A percentile compares a stretch with the other conserved stretches of the same genome.
Conservation (phyloP, 37 sponge, comb jelly and placozoan genomes). For the Theonella swinhoei region DNA sequence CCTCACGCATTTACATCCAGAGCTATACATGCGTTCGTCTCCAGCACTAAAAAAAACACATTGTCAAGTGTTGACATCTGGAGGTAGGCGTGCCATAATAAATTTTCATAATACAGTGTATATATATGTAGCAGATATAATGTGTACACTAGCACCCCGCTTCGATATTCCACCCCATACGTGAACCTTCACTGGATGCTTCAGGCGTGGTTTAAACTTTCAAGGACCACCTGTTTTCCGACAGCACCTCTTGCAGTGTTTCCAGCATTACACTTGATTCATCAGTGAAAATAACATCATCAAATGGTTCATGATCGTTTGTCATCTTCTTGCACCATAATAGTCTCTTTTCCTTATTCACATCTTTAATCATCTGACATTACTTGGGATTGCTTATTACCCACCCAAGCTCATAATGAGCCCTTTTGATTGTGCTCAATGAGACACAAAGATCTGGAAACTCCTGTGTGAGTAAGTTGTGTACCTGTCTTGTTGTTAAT, state of each 20-base stretch:
- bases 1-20: too few species aligned
- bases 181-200: conserved; percentile 32
- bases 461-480: conserved; percentile 5
- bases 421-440: conserved; percentile 22
- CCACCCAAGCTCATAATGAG: conserved; percentile 23
- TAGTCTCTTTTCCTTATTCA: conserved; percentile 38
- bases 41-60: too few species aligned
- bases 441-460: conserved; percentile 26
- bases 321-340: conserved; percentile 10
- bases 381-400: conserved; percentile 14
- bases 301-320: conserved; percentile 24
- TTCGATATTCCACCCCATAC: conserved; percentile 56
- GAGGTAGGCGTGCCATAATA: too few species aligned
- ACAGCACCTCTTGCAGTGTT: conserved; percentile 30
- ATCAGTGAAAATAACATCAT: conserved; percentile 43
- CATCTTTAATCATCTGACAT: conserved; percentile 43
- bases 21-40: too few species aligned
- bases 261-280: conserved; percentile 36
- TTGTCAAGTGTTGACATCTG: too few species aligned
- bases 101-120: too few species aligned
- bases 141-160: conserved; percentile 22
- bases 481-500: conserved; percentile 25
- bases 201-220: conserved; percentile 26
- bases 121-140: too few species aligned
- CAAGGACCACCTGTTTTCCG: conserved; percentile 4